phyloP scores from a whole-genome alignment of 2,888 invertebrate genomes.

The Oasisia sp. region DNA sequence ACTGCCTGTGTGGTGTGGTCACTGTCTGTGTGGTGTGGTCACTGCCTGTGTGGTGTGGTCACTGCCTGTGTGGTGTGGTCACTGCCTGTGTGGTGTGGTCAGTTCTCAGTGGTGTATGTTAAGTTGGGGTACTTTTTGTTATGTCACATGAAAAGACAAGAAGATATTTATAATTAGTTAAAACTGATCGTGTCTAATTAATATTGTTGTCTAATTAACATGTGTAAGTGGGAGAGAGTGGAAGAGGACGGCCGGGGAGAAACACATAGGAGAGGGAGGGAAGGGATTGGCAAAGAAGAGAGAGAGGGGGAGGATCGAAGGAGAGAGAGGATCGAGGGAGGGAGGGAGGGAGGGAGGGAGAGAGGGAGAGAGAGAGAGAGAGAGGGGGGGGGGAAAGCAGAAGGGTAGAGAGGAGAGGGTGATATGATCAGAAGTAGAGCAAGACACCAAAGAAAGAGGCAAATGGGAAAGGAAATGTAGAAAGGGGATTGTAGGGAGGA shows the following conservation, averaged over 20 bases:
- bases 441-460: background rate
- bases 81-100: too few species aligned
- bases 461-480: background rate
- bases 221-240: background rate
- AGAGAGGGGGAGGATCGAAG: background rate
- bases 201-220: too few species aligned
- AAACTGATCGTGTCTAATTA: too few species aligned
- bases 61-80: too few species aligned
- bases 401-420: background rate
- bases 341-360: background rate
- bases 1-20: background rate
- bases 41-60: background rate
- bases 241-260: background rate
- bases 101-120: too few species aligned
- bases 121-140: too few species aligned
- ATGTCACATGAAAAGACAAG: too few species aligned
- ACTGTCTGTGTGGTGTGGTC: background rate
- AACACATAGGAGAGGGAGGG: background rate
- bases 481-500: background rate
- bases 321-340: background rate
- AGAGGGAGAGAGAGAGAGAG: background rate
- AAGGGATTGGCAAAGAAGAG: background rate
- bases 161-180: too few species aligned
- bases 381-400: background rate
- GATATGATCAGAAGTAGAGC: background rate